Base-by-base conservation (phyloP, 2,888 invertebrate genomes). In the Petrophora chlorosata region DNA sequence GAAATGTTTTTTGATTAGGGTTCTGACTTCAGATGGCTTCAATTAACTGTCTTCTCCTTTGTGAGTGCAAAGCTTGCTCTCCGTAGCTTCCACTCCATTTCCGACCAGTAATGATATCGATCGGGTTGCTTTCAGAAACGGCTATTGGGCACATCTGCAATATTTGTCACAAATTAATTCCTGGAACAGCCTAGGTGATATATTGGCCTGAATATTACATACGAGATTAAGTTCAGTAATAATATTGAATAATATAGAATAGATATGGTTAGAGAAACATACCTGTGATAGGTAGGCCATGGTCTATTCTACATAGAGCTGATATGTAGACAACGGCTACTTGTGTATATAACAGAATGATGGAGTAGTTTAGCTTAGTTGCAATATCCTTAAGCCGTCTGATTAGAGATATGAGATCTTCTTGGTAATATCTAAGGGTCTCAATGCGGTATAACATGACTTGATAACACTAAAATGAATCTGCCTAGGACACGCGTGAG, bases 71-170 rank as follows among this genome's bases (percentile, higher is more conserved):
- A 71, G 70, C 72, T 32, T 38, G 41, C 30, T 63, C 65, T 65
- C 68, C 68, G 67, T 67, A 54, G 63, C 71, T 76, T 74, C 75
- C 73, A 70, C 72, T 76, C 70, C 73, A 72, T 74, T 76, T 76
- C 42, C 65, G 69, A 64, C 67, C 72, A 68, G 76, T 77, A 78
- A 77, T 56, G 77, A 75, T 81, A 80, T 84, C 73, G 83, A 81
- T 83, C 78, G 76, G 60, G 69, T 73, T 76, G 69, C 70, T 61
- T 67, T 67, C 62, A 52, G 56, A 33, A 49, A 57, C 61, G 63
- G 60, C 63, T 64, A 63, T 60, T 56, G 60, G 63, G 53, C 61
- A 63, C 62, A 61, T 72, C 61, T 65, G 62, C 61, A 54, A 73
- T 70, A 73, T 72, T 67, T 71, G 61, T 57, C 57, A 53, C 58